These are phyloP conservation scores for Benthosema pterotum DNA, from an alignment of 2,797 vertebrate species.

Conservation along the genomic window DNA sequence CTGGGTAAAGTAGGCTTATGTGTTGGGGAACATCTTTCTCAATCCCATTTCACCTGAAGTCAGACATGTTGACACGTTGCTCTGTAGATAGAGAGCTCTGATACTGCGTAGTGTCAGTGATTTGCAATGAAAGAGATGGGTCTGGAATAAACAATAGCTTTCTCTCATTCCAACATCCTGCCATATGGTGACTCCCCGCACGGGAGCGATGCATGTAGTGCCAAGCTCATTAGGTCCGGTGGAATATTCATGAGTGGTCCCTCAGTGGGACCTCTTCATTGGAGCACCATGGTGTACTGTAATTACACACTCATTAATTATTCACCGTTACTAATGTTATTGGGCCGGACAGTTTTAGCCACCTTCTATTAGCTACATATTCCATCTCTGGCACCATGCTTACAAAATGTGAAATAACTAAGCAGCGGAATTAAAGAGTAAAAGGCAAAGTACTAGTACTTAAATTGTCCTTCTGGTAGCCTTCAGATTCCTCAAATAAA, in stretches of 20 bases:
- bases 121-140: slow-evolving; percentile 50
- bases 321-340: slow-evolving; percentile 56
- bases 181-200: slow-evolving; percentile 60
- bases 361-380: slow-evolving; percentile 37
- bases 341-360: slow-evolving; percentile 39
- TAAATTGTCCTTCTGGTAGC: neutral
- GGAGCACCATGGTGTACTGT: slow-evolving; percentile 43
- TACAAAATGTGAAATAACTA: neutral
- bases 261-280: slow-evolving; percentile 53
- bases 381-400: slow-evolving; percentile 28
- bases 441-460: slow-evolving; percentile 9
- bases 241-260: slow-evolving; percentile 58
- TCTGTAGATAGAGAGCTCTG: slow-evolving; percentile 51
- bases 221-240: slow-evolving; percentile 55
- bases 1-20: slow-evolving; percentile 36
- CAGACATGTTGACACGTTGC: slow-evolving; percentile 63
- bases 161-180: slow-evolving; percentile 39
- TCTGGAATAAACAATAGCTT: slow-evolving; percentile 54
- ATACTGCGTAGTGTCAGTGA: slow-evolving; percentile 39
- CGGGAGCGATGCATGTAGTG: slow-evolving; percentile 52
- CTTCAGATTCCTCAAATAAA: neutral
- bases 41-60: slow-evolving; percentile 56
- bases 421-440: neutral
- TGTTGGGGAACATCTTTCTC: slow-evolving; percentile 50
- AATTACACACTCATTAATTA: slow-evolving; percentile 65